Evolutionary conservation across 2,797 vertebrate genomes (phyloP).

Genomic region (Tympanoctomys barrerae): DNA sequence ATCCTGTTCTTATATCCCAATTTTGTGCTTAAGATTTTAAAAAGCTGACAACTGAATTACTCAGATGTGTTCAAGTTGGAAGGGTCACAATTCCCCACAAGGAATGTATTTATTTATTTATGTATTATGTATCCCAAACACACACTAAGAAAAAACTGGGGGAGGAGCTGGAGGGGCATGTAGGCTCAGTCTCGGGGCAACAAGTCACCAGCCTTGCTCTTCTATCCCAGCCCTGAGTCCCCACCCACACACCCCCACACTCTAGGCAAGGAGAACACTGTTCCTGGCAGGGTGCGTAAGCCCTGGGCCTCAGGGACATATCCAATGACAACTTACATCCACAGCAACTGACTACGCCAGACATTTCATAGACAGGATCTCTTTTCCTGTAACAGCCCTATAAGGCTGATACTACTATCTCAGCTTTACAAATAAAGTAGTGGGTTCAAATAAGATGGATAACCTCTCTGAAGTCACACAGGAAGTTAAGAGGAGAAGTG

Average conservation of each 20-base stretch:
- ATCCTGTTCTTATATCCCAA: conserved; percentile 74
- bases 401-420: neutral
- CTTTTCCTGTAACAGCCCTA: neutral
- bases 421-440: conserved; percentile 12
- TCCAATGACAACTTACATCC: neutral
- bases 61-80: conserved; percentile 71
- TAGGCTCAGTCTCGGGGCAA: conserved; percentile 36
- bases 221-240: neutral
- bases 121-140: neutral
- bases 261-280: neutral
- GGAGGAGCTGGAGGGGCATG: neutral
- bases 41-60: conserved; percentile 75
- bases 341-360: neutral
- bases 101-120: neutral
- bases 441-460: neutral
- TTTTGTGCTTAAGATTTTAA: conserved; percentile 78
- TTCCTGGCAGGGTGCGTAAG: neutral
- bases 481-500: neutral
- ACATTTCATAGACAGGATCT: neutral
- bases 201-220: neutral
- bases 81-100: neutral
- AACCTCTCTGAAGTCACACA: conserved; percentile 40
- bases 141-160: neutral
- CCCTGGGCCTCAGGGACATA: neutral
- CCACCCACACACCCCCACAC: neutral